A percentile compares a stretch with the other conserved stretches of the same genome.
phyloP scores from a whole-genome alignment of 2,113 vertebrate species.

The Okapia johnstoni region DNA sequence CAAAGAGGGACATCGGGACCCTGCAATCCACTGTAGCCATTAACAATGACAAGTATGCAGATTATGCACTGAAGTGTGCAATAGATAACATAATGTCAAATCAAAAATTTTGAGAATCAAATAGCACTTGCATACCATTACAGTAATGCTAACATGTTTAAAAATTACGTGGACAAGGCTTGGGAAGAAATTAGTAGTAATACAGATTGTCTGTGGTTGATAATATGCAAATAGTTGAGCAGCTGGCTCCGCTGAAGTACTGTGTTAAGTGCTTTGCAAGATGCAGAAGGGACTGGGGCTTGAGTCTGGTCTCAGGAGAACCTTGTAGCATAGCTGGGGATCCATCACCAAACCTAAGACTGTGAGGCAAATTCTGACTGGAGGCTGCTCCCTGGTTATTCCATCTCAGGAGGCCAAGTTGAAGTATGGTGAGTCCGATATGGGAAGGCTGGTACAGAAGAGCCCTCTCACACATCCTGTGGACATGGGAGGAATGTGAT shows the following conservation, averaged over 20 bases:
- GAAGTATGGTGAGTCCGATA: not conserved
- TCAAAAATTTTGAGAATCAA: constrained; percentile 10
- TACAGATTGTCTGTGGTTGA: constrained; percentile 22
- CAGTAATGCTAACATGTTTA: constrained; percentile 28
- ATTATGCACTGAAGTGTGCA: not conserved
- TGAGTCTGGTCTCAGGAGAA: not conserved
- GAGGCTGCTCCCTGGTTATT: not conserved
- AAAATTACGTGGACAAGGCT: not conserved
- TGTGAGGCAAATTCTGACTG: not conserved
- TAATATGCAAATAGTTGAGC: not conserved
- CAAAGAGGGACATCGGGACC: not conserved
- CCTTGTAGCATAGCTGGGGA: not conserved
- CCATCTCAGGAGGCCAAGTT: not conserved
- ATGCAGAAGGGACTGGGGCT: not conserved
- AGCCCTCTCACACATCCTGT: not conserved
- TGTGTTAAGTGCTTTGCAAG: not conserved
- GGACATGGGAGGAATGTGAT: not conserved
- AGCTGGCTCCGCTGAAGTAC: not conserved
- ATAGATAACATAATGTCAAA: constrained; percentile 50
- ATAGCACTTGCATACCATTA: constrained; percentile 28
- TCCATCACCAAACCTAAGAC: not conserved
- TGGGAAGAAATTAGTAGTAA: constrained; percentile 24
- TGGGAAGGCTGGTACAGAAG: not conserved
- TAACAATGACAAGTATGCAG: constrained; percentile 51
- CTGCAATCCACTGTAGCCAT: not conserved